Evolutionary conservation across 2,113 vertebrate species (phyloP), one percentile per base, ranked within the genome.

Genomic region (Gnathonemus longibarbis): DNA sequence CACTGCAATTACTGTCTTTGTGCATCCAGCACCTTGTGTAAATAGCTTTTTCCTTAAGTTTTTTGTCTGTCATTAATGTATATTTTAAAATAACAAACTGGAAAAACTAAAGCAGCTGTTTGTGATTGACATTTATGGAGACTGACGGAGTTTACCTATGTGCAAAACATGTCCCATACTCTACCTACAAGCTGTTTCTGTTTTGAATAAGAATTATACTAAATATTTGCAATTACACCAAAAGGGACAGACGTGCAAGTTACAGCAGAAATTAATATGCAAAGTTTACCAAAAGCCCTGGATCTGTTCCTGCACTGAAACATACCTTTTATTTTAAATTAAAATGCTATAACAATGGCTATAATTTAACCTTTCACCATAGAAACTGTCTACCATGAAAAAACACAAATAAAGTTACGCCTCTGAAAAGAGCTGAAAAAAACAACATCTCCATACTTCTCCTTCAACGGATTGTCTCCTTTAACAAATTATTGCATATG

Each of bases 71-170:
- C 88, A 56, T 89, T 31, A 86, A 85, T 89, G 88, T 91, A 90
- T 89, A 89, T 91, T 91, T 91, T 91, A 91, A 90, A 90, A 89
- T 88, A 80, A 89, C 88, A 62, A 84, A 84, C 21, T 84, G 39
- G 21, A 48, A 24, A 84, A 84, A 84, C 21, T 46, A 9, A 46
- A 46, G 80, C 21, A 13, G 45, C 19, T 3, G 42, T 84, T 46
- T 48, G 83, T 45, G n/a, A 70, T 13, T 31, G 62, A 66, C 58
- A 66, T 66, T 66, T 66, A 66, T n/a, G 8, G 58, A 66, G 58
- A 11, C 58, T 66, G 58, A 13, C n/a, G 13, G 58, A 7, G 62
- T 31, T 31, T 70, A 0, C 3, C n/a, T 70, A 31, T 70, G 3
- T 31, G 62, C 27, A 70, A 13, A 66, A 62, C 24, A 74, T 35